Conservation (phyloP, 2,797 vertebrate species). For the Chaenodraco wilsoni region DNA sequence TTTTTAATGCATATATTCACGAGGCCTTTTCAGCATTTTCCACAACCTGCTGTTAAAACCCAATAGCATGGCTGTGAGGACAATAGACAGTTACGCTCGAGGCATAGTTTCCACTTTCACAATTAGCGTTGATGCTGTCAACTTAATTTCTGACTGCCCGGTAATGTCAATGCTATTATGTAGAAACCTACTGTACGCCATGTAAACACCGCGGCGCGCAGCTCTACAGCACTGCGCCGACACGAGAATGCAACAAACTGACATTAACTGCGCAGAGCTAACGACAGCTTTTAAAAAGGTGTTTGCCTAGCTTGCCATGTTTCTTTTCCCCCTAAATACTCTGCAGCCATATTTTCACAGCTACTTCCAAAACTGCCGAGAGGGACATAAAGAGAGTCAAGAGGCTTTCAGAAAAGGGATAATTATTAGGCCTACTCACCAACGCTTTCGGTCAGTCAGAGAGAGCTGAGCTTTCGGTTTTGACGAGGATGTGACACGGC, state of each 20-base stretch:
- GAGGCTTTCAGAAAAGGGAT: neutral
- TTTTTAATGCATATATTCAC: neutral
- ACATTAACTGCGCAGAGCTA: neutral
- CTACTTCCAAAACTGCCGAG: constrained; percentile 13
- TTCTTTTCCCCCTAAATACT: neutral
- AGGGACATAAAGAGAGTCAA: neutral
- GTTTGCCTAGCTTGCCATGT: neutral
- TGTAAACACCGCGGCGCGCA: constrained; percentile 19
- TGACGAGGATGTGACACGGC: constrained; percentile 30
- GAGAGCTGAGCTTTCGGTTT: constrained; percentile 21
- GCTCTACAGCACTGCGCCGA: neutral
- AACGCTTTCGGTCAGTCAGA: constrained; percentile 25
- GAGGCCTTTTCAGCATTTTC: neutral
- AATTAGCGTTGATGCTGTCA: neutral
- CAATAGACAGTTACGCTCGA: neutral
- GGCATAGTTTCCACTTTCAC: neutral
- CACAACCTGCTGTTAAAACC: neutral
- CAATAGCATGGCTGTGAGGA: neutral
- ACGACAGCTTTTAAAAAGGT: neutral
- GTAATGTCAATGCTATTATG: neutral
- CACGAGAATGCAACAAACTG: constrained; percentile 6
- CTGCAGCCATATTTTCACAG: constrained; percentile 54
- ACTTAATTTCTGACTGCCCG: neutral
- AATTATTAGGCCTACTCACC: constrained; percentile 61
- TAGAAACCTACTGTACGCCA: neutral